Base-by-base conservation (phyloP, 2,888 invertebrate species). In the Ochlodes sylvanus region DNA sequence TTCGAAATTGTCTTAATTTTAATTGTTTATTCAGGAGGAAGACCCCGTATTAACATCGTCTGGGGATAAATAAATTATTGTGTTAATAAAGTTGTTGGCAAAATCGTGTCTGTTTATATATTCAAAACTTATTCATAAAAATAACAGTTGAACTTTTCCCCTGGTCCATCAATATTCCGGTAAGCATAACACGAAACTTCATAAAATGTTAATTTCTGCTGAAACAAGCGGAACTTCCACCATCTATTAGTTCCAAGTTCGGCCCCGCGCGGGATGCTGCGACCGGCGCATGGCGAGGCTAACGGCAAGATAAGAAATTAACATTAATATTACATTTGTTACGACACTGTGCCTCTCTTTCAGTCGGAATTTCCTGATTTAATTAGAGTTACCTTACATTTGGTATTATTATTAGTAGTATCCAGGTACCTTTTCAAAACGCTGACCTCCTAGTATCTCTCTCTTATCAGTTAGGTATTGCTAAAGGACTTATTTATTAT, bases 131-230 rank as follows among this genome's bases (percentile, higher is more conserved):
- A 41, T 42, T 19, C n/a, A 19, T 52, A 15, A 47, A 27, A 44
- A 47, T 60, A 47, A 44, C 17, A 34, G 47, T 17, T 61, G 12
- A 52, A 15, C 62, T 38, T 63, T 54, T 42, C 54, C 54, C 38
- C 5, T 15, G 10, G 19, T 50, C 54, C 63, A 63, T 63, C 63
- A 54, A 63, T 63, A 63, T 63, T 63, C 63, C 42, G 27, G 42
- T 12, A 19, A 62, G 62, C 52, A 27, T 54, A 54, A 62, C 41
- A 54, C 41, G 54, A 42, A 63, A 63, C 63, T 63, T 54, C 63
- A 54, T 63, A 63, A 63, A 63, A 63, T 63, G 63, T 54, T 54
- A 63, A 63, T 63, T 63, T 63, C 42, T 62, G 21, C 14, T 62
- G 52, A 54, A 63, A 27, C 41, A 41, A 52, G 63, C 63, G 41